Conservation (phyloP, 2,888 invertebrate species). For the Oscheius sp. region DNA sequence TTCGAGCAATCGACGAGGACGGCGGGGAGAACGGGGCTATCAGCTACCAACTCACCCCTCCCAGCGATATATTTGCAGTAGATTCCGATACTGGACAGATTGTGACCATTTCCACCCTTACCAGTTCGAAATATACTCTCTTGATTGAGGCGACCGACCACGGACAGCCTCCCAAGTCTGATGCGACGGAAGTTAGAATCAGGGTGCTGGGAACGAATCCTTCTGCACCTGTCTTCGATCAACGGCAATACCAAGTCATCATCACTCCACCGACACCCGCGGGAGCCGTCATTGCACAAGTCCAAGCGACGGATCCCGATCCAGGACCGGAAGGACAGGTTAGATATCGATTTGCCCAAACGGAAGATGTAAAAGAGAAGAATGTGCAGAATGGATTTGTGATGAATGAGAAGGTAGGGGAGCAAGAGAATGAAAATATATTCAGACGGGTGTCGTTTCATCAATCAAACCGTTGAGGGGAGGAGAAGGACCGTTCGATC, state of each 20-base stretch:
- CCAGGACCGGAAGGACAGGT: constrained; percentile 59
- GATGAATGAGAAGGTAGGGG: constrained; percentile 35
- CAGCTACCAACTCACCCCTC: constrained; percentile 46
- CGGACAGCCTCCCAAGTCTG: constrained; percentile 42
- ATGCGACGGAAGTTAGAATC: constrained; percentile 45
- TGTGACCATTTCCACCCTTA: constrained; percentile 34
- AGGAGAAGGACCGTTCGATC: constrained; percentile 54
- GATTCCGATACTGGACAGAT: constrained; percentile 40
- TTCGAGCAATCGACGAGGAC: constrained; percentile 57
- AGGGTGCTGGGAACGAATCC: constrained; percentile 58
- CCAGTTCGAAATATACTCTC: constrained; percentile 40
- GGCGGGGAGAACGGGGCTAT: constrained; percentile 52
- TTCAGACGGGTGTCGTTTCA: constrained; percentile 57
- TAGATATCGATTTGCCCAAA: constrained; percentile 9
- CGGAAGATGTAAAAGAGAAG: background rate
- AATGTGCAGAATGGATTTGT: constrained; percentile 26
- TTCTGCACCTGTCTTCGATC: constrained; percentile 61
- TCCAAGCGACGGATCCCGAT: constrained; percentile 64
- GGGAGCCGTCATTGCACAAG: constrained; percentile 51
- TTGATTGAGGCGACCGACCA: constrained; percentile 49
- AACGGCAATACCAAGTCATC: constrained; percentile 55
- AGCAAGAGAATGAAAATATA: background rate
- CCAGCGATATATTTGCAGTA: constrained; percentile 40
- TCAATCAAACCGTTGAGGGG: constrained; percentile 39
- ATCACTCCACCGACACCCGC: constrained; percentile 50